Percentiles rank a stretch among this genome's conserved stretches.
These are phyloP conservation scores for Acrocephalus scirpaceus DNA, from an alignment of 2,797 vertebrate genomes.

Conservation along the genomic window DNA sequence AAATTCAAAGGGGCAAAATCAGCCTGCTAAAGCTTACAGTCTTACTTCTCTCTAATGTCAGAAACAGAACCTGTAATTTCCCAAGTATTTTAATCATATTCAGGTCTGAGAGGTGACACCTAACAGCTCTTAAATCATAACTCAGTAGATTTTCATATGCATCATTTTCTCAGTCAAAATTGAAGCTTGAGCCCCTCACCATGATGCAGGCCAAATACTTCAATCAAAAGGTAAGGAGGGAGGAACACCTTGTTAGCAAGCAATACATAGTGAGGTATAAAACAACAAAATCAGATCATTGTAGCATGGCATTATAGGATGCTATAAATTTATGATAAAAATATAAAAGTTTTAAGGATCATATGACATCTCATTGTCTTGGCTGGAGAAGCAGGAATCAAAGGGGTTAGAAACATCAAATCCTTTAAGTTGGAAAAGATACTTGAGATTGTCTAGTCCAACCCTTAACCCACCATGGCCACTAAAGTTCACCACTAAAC, in stretches of 20 bases:
- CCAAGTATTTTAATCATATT: not conserved
- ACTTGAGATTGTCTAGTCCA: not conserved
- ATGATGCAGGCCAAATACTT: not conserved
- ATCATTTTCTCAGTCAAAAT: not conserved
- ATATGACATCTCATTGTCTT: not conserved
- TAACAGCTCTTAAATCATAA: not conserved
- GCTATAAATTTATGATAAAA: not conserved
- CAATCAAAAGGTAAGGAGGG: not conserved
- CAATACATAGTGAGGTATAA: not conserved
- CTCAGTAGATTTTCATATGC: not conserved
- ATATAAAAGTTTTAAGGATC: not conserved
- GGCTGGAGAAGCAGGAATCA: not conserved
- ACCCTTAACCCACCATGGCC: not conserved
- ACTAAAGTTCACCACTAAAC: not conserved
- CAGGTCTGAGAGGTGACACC: not conserved
- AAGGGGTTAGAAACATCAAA: not conserved
- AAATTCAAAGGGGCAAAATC: not conserved
- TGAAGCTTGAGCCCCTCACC: not conserved
- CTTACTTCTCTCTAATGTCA: not conserved
- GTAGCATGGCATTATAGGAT: not conserved
- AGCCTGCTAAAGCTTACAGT: not conserved
- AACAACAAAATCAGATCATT: not conserved
- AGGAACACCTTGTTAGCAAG: not conserved
- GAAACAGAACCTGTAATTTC: not conserved
- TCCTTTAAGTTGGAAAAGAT: accelerated